Base-by-base conservation (phyloP, 2,797 vertebrate genomes). In the Remorina albescens region DNA sequence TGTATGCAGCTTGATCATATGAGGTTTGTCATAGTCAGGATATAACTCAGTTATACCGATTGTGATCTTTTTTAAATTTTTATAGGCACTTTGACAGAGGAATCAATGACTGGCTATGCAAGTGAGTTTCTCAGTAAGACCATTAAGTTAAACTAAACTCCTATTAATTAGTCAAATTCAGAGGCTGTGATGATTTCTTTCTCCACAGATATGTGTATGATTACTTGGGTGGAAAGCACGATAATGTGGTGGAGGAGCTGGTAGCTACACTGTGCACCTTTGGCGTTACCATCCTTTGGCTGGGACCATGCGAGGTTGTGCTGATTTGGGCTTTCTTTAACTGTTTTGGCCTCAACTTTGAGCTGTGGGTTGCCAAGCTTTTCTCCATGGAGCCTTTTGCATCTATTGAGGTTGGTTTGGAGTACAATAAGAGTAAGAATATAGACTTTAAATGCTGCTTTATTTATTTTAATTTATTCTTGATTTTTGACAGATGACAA, bases 81-180 rank as follows among this genome's bases (percentile, higher is more conserved):
- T 78, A 13, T 56, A 99, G 98, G 74, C 97, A 99, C 88, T 99
- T 99, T 62, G 96, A 99, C 92, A 92, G 98, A 88, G 98, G 98
- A 61, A 99, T 99, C 84, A 98, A 99, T 0, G 97, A 99, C 64
- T 99, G 97, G 97, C 93, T 99, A 6, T 98, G 97, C 97, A 99
- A 97, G 98, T 99, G 74, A 88, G 91, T 81, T 21, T 41, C 15
- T 49, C 34, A n/a, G 11, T 66, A 28, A 41, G 19, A 49, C 15
- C 6, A 28, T 5, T 51, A 12, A n/a, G 32, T 37, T 70, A 1
- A 34, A 67, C 10, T 0, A 3, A 72, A 18, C 15, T 46, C 0
- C 4, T 21, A 1, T 36, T 25, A 19, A 30, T 49, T 4, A 10
- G 4, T 36, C 21, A 36, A 1, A 37, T 44, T 1, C n/a, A 8